phyloP scores from a whole-genome alignment of 2,113 vertebrate genomes.

The Cyanistes caeruleus region DNA sequence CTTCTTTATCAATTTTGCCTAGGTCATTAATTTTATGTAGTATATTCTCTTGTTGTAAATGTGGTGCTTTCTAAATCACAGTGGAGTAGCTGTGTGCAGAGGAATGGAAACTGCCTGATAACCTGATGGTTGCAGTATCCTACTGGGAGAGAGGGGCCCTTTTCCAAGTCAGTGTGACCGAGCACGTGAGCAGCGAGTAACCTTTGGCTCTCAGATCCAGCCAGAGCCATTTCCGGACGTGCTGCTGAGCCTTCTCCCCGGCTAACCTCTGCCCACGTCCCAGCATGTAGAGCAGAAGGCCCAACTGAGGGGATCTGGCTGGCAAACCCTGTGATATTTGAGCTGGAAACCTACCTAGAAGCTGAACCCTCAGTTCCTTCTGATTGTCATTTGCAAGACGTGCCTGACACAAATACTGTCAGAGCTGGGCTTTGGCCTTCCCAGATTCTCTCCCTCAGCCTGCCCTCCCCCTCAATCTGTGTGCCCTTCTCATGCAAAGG shows the following conservation, averaged over 20 bases:
- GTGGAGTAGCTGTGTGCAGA: neutral
- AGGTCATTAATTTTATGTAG: neutral
- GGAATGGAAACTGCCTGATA: neutral
- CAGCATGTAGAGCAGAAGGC: neutral
- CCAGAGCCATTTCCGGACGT: rapidly evolving
- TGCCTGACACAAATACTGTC: neutral
- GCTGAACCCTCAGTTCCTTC: neutral
- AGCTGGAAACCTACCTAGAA: neutral
- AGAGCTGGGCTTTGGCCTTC: neutral
- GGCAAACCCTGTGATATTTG: neutral
- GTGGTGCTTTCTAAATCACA: neutral
- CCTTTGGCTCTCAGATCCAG: neutral
- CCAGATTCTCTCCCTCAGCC: neutral
- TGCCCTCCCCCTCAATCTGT: neutral
- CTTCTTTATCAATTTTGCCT: neutral
- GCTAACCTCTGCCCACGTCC: neutral
- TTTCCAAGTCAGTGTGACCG: neutral
- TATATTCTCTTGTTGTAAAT: neutral
- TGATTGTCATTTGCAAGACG: neutral
- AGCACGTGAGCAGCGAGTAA: neutral
- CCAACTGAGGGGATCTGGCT: neutral
- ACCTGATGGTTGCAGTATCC: neutral
- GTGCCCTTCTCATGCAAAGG: neutral
- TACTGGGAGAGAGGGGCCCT: neutral
- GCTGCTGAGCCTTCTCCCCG: rapidly evolving